phyloP scores from a whole-genome alignment of 2,888 invertebrate species.

The Dorcus parallelipipedus region DNA sequence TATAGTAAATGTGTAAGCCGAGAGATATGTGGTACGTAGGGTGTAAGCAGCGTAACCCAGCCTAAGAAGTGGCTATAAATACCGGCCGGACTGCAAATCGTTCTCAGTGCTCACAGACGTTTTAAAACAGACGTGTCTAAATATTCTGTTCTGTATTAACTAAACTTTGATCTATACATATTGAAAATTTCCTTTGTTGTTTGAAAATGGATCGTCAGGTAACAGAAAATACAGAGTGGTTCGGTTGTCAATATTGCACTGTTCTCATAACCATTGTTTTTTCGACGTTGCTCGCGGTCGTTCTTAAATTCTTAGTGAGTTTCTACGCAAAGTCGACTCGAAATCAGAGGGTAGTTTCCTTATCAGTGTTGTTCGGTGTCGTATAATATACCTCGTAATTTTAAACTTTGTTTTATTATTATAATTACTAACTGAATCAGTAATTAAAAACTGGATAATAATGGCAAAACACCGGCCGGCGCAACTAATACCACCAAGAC shows the following conservation, averaged over 20 bases:
- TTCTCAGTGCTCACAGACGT: constrained; percentile 36
- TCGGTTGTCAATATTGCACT: constrained; percentile 38
- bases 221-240: constrained; percentile 39
- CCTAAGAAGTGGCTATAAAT: constrained; percentile 45
- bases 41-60: constrained; percentile 37
- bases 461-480: no score
- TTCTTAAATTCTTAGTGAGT: constrained; percentile 43
- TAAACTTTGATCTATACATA: neutral
- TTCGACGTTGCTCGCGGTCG: constrained; percentile 42
- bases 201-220: constrained; percentile 43
- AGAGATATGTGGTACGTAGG: constrained; percentile 26
- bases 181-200: constrained; percentile 2
- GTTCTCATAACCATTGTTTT: constrained; percentile 41
- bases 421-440: constrained; percentile 11
- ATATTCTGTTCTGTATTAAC: neutral
- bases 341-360: constrained; percentile 29
- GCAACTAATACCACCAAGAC: no score
- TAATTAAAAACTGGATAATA: constrained; percentile 1
- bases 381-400: constrained; percentile 9
- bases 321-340: constrained; percentile 17
- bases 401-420: constrained; percentile 19
- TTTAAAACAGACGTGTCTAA: constrained; percentile 25
- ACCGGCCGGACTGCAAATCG: constrained; percentile 36
- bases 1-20: constrained; percentile 16
- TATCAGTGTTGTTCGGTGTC: constrained; percentile 36